Evolutionary conservation across 2,113 vertebrate genomes (phyloP), one percentile per base, ranked within the genome.

Genomic region (Prionailurus bengalensis): DNA sequence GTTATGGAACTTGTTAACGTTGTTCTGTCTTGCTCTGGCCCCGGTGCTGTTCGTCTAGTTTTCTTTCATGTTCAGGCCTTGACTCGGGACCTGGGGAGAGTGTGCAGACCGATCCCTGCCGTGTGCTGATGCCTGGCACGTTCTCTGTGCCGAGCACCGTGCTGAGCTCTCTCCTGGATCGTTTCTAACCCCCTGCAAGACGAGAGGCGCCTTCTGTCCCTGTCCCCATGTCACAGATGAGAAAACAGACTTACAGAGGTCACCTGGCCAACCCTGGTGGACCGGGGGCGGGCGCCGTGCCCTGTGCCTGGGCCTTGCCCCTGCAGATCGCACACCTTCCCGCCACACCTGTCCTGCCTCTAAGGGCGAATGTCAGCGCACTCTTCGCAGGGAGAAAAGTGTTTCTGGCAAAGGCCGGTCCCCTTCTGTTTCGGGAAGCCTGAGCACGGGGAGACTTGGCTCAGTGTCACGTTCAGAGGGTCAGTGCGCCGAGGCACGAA

Each of bases 401-500:
- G 70, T 39, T 71, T 23, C 36, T 36, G 70, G 19, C 70, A 6
- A 31, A 58, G 21, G 16, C 36, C 8, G 65, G 16, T 13, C 5
- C 71, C 0, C 7, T 23, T 42, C 51, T 10, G 1, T 7, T 76
- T 66, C 58, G 1, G 17, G 61, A 25, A 66, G 36, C 23, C 1
- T 3, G 7, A 23, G 21, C 11, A 4, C 11, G 17, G 33, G 21
- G 65, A 86, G 51, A 9, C 66, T 76, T 0, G 1, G 1, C 42
- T 48, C 7, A 2, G 25, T 31, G 74, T 76, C 74, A 16, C 4
- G 1, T 9, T 27, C 73, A 21, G 51, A 15, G 15, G 39, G 36
- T 10, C 14, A 0, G 10, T 45, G 53, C 4, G 2, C 31, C 3
- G 31, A 13, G 15, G 31, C 33, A 29, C 1, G 7, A 7, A 39